Base-by-base conservation (phyloP, 2,113 vertebrate genomes). In the Leucopsar rothschildi region DNA sequence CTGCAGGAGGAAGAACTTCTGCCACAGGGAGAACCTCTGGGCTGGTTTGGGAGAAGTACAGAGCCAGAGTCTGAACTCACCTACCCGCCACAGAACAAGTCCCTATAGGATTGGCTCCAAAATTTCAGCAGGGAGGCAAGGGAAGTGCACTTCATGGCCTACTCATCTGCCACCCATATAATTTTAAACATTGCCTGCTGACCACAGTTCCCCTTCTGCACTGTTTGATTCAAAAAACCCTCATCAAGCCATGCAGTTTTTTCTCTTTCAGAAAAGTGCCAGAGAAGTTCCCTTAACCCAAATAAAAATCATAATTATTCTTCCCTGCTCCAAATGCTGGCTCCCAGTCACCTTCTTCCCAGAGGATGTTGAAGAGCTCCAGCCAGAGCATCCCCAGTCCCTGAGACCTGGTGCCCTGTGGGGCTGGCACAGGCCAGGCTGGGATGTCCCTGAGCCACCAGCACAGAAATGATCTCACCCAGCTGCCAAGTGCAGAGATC, bases 91-190 rank as follows among this genome's bases (percentile, higher is more conserved):
- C 14, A 28, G 56, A 88, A 37, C 14, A 37, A 44, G 4, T 21
- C 9, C 13, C 35, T 20, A 0, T 1, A n/a, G n/a, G 17, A 40
- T 0, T 29, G 29, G 35, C 13, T 78, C 35, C 50, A n/a, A 35
- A 57, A 19, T n/a, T 64, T 23, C 72, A 37, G 53, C 57, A 70
- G 17, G 14, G 6, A 55, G 12, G 22, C 10, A 8, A 2, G 4
- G 69, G 11, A 27, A 57, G 3, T 11, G 9, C 10, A 15, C n/a
- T 86, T 64, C 42, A 18, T 10, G 7, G 64, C 3, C 16, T n/a
- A 22, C 19, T 77, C 8, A 5, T 1, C 50, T 63, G 56, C 65
- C 57, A 45, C 24, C 59, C 50, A 27, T 7, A 19, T 5, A 6
- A 57, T 55, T 85, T 35, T 9, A 71, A 72, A 35, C 12, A 12